These are phyloP conservation scores for Diplogasteroides magnus DNA, from an alignment of 1,140 invertebrate genomes.

Conservation along the genomic window DNA sequence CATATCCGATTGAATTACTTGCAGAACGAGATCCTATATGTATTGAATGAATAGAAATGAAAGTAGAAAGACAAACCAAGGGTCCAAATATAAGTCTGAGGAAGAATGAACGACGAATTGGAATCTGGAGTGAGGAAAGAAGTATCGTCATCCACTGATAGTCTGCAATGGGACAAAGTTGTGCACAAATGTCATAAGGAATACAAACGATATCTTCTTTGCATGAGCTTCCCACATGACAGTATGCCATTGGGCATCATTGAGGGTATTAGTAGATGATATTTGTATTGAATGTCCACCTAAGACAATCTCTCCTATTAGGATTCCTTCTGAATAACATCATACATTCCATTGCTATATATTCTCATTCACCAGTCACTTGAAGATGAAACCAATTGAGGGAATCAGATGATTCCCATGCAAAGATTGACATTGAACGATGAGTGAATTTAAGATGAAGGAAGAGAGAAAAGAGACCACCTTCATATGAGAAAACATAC, in stretches of 20 bases:
- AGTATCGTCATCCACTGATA: too few species aligned
- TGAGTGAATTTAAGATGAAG: constrained; percentile 49
- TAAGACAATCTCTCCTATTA: constrained; percentile 33
- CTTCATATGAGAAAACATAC: constrained; percentile 2
- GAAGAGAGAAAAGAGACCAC: constrained; percentile 41
- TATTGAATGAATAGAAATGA: too few species aligned
- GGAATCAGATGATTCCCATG: constrained; percentile 47
- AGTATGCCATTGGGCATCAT: constrained; percentile 47
- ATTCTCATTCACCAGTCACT: constrained; percentile 33
- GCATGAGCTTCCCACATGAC: constrained; percentile 49
- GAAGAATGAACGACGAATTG: too few species aligned
- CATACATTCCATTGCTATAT: neutral
- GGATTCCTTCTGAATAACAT: constrained; percentile 23
- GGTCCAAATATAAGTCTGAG: constrained; percentile 40
- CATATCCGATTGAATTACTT: constrained; percentile 41
- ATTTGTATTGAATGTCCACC: constrained; percentile 43
- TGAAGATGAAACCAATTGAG: constrained; percentile 53
- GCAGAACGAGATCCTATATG: constrained; percentile 44
- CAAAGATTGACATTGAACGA: constrained; percentile 49
- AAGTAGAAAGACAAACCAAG: too few species aligned
- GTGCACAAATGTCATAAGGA: too few species aligned
- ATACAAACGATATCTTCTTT: constrained; percentile 30
- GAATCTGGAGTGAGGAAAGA: too few species aligned
- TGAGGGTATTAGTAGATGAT: constrained; percentile 26
- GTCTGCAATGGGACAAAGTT: too few species aligned